These are phyloP conservation scores for Coilia nasus DNA, from an alignment of 2,797 vertebrate genomes.

Conservation along the genomic window DNA sequence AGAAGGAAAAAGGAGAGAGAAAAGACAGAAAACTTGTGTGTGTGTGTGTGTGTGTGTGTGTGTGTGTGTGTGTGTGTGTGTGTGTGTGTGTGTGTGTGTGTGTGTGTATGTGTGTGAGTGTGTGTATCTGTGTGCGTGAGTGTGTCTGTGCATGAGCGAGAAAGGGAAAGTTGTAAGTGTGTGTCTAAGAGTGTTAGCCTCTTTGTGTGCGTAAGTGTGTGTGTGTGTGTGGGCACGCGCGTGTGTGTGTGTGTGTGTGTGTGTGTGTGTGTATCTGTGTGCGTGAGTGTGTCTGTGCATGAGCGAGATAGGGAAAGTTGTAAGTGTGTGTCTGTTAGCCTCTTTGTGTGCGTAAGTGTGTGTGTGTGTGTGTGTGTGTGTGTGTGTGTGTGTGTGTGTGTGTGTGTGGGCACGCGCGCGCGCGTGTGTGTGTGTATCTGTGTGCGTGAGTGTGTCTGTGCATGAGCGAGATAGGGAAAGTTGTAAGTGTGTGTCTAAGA, in stretches of 20 bases:
- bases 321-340: not conserved
- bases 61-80: constrained; percentile 9
- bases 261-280: too few relatives aligned
- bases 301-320: too few relatives aligned
- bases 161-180: not conserved
- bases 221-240: not conserved
- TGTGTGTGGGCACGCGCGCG: too few relatives aligned
- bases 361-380: too few relatives aligned
- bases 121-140: too few relatives aligned
- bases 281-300: too few relatives aligned
- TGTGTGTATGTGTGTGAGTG: not conserved
- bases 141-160: too few relatives aligned
- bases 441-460: not conserved
- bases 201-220: not conserved
- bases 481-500: not conserved
- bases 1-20: too few relatives aligned
- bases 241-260: not conserved
- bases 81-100: constrained; percentile 2
- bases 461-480: too few relatives aligned
- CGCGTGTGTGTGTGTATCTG: not conserved
- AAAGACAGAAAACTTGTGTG: too few relatives aligned
- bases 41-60: not conserved
- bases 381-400: too few relatives aligned
- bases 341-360: too few relatives aligned
- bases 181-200: not conserved